Percentiles rank a stretch among this genome's conserved stretches.
phyloP scores from a whole-genome alignment of 2,797 vertebrate genomes.

The Siniperca scherzeri region DNA sequence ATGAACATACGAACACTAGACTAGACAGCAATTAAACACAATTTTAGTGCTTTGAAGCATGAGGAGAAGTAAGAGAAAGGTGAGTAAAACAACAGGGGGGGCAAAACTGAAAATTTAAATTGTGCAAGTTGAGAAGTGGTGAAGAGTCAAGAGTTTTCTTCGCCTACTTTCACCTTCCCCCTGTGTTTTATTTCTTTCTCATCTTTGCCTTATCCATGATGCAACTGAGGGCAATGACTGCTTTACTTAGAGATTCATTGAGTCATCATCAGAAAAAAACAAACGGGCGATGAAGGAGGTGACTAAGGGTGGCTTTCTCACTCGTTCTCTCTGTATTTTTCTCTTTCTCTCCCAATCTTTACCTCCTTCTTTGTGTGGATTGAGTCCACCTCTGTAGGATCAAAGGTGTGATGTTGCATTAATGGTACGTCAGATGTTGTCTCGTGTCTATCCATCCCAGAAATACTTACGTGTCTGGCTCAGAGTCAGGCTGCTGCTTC shows the following conservation, averaged over 20 bases:
- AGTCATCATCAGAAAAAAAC: conserved; percentile 64
- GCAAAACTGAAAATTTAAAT: conserved; percentile 36
- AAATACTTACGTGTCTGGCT: conserved; percentile 56
- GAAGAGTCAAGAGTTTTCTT: conserved; percentile 54
- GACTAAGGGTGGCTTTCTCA: conserved; percentile 41
- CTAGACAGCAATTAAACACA: conserved; percentile 47
- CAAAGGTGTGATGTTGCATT: conserved; percentile 69
- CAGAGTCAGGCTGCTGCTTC: conserved; percentile 49
- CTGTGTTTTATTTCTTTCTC: conserved; percentile 58
- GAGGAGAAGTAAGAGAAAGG: conserved; percentile 35
- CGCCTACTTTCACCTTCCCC: conserved; percentile 45
- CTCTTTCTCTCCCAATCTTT: conserved; percentile 1
- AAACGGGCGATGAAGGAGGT: conserved; percentile 60
- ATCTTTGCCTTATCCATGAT: conserved; percentile 73
- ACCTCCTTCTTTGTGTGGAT: conserved; percentile 38
- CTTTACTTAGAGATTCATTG: conserved; percentile 62
- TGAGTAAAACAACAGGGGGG: conserved; percentile 36
- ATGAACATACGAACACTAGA: conserved; percentile 37
- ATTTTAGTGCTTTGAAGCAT: conserved; percentile 43
- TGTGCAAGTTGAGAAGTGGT: conserved; percentile 30
- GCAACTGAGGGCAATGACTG: conserved; percentile 76
- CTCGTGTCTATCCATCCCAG: conserved; percentile 56
- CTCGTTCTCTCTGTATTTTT: neutral
- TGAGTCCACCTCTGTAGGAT: conserved; percentile 57
- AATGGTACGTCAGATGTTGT: conserved; percentile 49